Evolutionary conservation across 2,113 vertebrate species (phyloP).

Genomic region (Otolemur garnettii): DNA sequence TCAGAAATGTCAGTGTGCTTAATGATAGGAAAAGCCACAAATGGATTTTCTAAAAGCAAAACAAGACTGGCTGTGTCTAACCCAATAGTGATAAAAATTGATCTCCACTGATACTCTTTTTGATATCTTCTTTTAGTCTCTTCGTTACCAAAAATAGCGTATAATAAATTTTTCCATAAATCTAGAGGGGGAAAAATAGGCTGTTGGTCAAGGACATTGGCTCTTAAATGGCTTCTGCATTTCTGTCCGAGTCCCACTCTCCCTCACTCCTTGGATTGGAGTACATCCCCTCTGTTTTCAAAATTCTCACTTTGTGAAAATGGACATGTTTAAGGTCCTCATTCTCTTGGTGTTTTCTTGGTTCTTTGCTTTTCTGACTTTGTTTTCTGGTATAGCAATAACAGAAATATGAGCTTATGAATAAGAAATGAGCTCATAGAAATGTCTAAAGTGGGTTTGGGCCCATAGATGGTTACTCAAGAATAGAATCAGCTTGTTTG

Average conservation of each 20-base stretch:
- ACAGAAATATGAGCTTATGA: slow-evolving; percentile 60
- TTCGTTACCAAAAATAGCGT: slow-evolving; percentile 1
- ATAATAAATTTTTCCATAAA: not conserved
- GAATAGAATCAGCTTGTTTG: not conserved
- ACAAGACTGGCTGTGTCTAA: slow-evolving; percentile 49
- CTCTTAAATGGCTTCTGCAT: not conserved
- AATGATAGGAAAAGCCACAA: slow-evolving; percentile 59
- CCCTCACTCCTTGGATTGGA: not conserved
- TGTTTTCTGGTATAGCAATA: slow-evolving; percentile 58
- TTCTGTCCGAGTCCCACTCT: not conserved
- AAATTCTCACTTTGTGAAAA: slow-evolving; percentile 37
- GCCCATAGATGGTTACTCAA: not conserved
- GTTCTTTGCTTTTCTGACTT: slow-evolving; percentile 55
- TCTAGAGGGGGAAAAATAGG: not conserved
- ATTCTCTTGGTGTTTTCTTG: slow-evolving; percentile 56
- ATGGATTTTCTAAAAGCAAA: slow-evolving; percentile 72
- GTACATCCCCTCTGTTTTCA: not conserved
- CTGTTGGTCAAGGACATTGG: not conserved
- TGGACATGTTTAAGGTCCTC: not conserved
- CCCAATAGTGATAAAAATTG: slow-evolving; percentile 33
- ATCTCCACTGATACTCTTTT: slow-evolving; percentile 39
- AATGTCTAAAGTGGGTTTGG: not conserved
- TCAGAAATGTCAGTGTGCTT: slow-evolving; percentile 57
- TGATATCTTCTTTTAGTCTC: not conserved
- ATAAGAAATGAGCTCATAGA: slow-evolving; percentile 69